These are phyloP conservation scores for Monopterus albus DNA, from an alignment of 2,113 vertebrate species.

Conservation along the genomic window DNA sequence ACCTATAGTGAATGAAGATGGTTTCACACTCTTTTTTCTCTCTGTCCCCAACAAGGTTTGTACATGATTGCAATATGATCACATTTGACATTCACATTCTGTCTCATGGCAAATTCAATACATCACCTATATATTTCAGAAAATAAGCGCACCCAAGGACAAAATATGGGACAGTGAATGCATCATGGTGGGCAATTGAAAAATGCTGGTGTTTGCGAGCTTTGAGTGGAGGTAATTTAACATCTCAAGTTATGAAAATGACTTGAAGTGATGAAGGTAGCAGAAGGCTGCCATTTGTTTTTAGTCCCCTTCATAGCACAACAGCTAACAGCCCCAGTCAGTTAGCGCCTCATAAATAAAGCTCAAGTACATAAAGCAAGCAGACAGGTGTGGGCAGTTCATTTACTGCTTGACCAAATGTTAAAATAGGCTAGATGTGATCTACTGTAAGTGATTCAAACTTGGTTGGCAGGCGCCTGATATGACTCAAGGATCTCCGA, in stretches of 20 bases:
- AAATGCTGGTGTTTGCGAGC: conserved; percentile 34
- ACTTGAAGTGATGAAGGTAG: conserved; percentile 36
- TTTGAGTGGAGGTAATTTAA: conserved; percentile 41
- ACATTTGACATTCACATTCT: conserved; percentile 45
- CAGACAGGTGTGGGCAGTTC: conserved; percentile 2
- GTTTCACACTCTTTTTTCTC: neutral
- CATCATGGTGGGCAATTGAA: conserved; percentile 42
- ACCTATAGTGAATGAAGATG: conserved; percentile 13
- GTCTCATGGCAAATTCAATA: conserved; percentile 41
- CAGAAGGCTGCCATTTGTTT: conserved; percentile 27
- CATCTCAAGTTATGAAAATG: no score
- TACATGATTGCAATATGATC: conserved; percentile 46
- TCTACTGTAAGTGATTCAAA: conserved; percentile 29
- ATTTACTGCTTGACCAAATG: conserved; percentile 36
- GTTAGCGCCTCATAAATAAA: conserved; percentile 28
- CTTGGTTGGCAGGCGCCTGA: conserved; percentile 19
- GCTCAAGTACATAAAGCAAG: conserved; percentile 11
- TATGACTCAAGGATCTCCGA: conserved; percentile 18
- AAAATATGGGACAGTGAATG: conserved; percentile 20
- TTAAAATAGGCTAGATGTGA: conserved; percentile 22
- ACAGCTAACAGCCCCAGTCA: conserved; percentile 24
- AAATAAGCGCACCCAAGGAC: conserved; percentile 47
- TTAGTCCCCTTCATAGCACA: conserved; percentile 4
- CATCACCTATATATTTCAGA: conserved; percentile 42
- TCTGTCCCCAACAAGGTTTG: neutral